phyloP scores from a whole-genome alignment of 2,113 vertebrate genomes.

The Neodon shergylaensis region DNA sequence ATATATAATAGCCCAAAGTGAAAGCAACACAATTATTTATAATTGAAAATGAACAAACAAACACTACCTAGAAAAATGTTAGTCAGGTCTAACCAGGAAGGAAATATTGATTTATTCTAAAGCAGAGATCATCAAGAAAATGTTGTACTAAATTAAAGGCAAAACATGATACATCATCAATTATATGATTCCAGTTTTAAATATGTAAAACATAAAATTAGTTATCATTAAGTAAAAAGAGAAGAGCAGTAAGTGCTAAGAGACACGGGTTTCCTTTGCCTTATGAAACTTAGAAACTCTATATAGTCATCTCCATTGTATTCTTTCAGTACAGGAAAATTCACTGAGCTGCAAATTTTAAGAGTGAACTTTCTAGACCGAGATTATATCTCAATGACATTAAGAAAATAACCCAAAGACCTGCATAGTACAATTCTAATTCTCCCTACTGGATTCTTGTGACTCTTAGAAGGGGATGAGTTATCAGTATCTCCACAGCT shows the following conservation, averaged over 20 bases:
- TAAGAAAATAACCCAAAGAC: not conserved
- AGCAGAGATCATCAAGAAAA: not conserved
- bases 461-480: not conserved
- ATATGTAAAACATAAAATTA: not conserved
- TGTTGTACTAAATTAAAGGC: not conserved
- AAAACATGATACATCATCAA: not conserved
- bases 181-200: not conserved
- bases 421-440: not conserved
- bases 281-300: not conserved
- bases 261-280: not conserved
- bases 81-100: not conserved
- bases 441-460: not conserved
- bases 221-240: not conserved
- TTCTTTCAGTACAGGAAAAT: not conserved
- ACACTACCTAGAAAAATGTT: not conserved
- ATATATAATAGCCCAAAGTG: not conserved
- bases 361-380: not conserved
- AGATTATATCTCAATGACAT: not conserved
- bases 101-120: not conserved
- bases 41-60: not conserved
- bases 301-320: not conserved
- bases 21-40: not conserved
- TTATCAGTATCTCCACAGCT: not conserved
- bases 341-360: not conserved
- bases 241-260: not conserved